Evolutionary conservation across 2,888 invertebrate genomes (phyloP), one percentile per base, ranked within the genome.

Genomic region (Melipona bicolor): DNA sequence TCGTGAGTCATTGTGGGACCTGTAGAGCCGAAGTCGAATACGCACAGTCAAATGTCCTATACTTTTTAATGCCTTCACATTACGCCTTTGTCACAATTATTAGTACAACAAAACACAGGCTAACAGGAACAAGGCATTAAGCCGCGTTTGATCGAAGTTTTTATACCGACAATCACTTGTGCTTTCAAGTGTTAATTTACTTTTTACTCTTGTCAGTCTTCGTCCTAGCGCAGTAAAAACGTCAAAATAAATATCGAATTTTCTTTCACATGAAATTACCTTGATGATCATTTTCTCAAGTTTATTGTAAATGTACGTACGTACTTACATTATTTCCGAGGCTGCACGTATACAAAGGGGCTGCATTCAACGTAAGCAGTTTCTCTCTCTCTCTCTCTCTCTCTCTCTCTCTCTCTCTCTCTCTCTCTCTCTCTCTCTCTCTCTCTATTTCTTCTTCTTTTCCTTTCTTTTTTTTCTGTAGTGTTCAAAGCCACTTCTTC

Each of bases 1-100:
- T 81, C 83, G 84, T 87, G 89, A 91, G 90, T 91, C 90, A 92
- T 93, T 90, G 89, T 87, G 89, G 76, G 75, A 85, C 73, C 69
- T 71, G 72, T 6, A 50, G 69, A 82, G 83, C 80, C 83, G 83
- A 87, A 84, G 68, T 77, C 86, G 21, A 52, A 32, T 13, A 43
- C 71, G 59, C 49, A 15, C 59, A 52, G 50, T 56, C 36, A 43
- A 61, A 21, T 72, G 43, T 68, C 56, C n/a, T n/a, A 11, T 43
- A 36, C 52, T 36, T 54, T 50, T 52, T 24, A 4, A 75, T 65
- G 32, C 69, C 54, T 49, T 19, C 56, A 43, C 43, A 52, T 56
- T 56, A 69, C 27, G 13, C 32, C 24, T 17, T 5, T 19, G 36
- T 32, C 21, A 24, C 36, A 54, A 78, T 68, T 27, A 62, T 27